phyloP scores from a whole-genome alignment of 2,797 vertebrate genomes.

The Typhlichthys eigenmanni region DNA sequence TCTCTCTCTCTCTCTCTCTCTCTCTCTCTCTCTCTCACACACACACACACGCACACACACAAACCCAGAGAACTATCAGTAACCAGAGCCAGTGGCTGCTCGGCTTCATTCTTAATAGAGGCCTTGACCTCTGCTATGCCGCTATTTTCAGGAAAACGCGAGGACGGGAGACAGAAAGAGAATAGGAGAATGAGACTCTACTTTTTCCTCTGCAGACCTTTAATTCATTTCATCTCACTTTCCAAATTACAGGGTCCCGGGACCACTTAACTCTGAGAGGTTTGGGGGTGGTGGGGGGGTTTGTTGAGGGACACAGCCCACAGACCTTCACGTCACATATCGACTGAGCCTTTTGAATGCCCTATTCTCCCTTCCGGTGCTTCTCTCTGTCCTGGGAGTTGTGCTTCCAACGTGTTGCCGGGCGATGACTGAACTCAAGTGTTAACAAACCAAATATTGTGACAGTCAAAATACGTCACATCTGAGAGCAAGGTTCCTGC shows the following conservation, averaged over 20 bases:
- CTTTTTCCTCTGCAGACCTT: constrained; percentile 51
- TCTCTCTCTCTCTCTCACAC: constrained; percentile 5
- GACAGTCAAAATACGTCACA: no score
- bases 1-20: constrained; percentile 12
- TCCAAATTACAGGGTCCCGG: constrained; percentile 54
- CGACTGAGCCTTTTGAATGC: not conserved
- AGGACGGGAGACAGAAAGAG: constrained; percentile 44
- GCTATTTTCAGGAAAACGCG: constrained; percentile 59
- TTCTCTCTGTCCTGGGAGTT: not conserved
- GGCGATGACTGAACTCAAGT: no score
- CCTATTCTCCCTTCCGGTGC: not conserved
- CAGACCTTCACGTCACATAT: constrained; percentile 29
- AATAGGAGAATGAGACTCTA: constrained; percentile 43
- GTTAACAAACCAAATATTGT: no score
- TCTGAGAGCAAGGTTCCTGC: no score
- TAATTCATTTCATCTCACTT: constrained; percentile 63
- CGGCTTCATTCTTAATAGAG: constrained; percentile 73
- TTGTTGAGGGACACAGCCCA: constrained; percentile 36
- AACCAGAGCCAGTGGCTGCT: constrained; percentile 60
- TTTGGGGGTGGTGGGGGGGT: constrained; percentile 36
- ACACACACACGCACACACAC: constrained; percentile 16
- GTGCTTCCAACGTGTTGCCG: no score
- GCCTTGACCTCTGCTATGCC: constrained; percentile 71
- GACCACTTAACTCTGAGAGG: constrained; percentile 48
- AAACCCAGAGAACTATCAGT: constrained; percentile 50